Conservation (phyloP, 1,140 invertebrate genomes). For the Caerostris darwini region DNA sequence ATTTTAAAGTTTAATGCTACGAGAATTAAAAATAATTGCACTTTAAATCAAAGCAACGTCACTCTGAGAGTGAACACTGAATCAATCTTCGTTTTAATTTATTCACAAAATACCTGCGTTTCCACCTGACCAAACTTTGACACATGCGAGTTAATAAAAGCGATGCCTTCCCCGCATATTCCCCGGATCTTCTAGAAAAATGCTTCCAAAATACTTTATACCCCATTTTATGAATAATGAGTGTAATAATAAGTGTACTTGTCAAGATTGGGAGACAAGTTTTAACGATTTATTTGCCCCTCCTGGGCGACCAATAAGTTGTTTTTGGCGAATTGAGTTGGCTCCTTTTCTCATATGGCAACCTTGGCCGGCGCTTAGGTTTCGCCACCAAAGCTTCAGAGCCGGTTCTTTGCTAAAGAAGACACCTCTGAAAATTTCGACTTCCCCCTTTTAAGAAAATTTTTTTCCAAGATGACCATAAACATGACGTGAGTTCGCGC, state of each 20-base stretch:
- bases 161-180: not conserved
- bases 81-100: not conserved
- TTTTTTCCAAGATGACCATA: slow-evolving; percentile 41
- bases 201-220: slow-evolving; percentile 29
- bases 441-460: slow-evolving; percentile 44
- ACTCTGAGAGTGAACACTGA: not conserved
- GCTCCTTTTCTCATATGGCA: slow-evolving; percentile 36
- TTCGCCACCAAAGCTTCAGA: slow-evolving; percentile 67
- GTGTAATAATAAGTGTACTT: slow-evolving; percentile 40
- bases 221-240: slow-evolving; percentile 35
- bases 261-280: slow-evolving; percentile 42
- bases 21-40: not conserved
- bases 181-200: not conserved
- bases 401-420: slow-evolving; percentile 52
- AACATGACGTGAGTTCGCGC: slow-evolving; percentile 75
- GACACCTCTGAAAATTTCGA: slow-evolving; percentile 68
- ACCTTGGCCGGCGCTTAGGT: slow-evolving; percentile 70
- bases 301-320: slow-evolving; percentile 45
- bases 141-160: not conserved
- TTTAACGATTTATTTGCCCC: slow-evolving; percentile 58
- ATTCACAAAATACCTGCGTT: not conserved
- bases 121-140: not conserved
- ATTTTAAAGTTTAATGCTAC: too few relatives aligned
- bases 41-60: not conserved
- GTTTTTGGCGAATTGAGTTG: slow-evolving; percentile 56